Base-by-base conservation (phyloP, 92 coral and sea anemone species). In the Isaurus tuberculatus region DNA sequence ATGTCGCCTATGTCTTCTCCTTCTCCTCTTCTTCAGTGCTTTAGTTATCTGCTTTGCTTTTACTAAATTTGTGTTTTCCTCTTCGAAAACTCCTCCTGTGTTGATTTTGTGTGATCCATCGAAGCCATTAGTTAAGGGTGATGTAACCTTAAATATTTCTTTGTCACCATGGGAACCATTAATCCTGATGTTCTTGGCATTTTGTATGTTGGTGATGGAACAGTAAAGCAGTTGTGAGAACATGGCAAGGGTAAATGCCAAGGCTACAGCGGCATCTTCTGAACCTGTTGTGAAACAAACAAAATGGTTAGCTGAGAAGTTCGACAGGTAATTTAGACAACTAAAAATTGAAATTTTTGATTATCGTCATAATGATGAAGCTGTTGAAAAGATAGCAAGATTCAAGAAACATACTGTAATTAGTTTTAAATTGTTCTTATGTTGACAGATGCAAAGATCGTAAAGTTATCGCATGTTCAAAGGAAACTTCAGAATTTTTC, bases 191-290 rank as follows among this genome's bases (percentile, higher is more conserved):
- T 51, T 69, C 61, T 85, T 88, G 77, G 89, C 79, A 30, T 86
- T 86, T 58, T 91, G 95, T 48, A 94, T 53, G 22, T 89, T 80
- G 5, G 93, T 79, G 51, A 94, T 94, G 57, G 95, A 89, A 68
- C 88, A 85, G 49, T 94, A 93, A 5, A 94, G 88, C 55, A 94
- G 89, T 53, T 91, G 94, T 13, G 98, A 94, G 15, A 94, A 82
- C 68, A 94, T 87, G 17, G 94, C 94, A 63, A 94, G 84, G 9
- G 91, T 82, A 40, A 94, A 94, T 0, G 98, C 98, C 36, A 90
- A 84, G 36, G 94, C 94, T 37, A 94, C 90, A 0, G 94, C 84
- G 14, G 93, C 90, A 30, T 94, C 93, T 66, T 89, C 86, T 28
- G 98, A 91, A 72, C 93, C 98, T 93, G 81, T 63, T 63, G 68